Evolutionary conservation across 1,140 invertebrate genomes (phyloP).

Genomic region (Pseudoatta argentina): DNA sequence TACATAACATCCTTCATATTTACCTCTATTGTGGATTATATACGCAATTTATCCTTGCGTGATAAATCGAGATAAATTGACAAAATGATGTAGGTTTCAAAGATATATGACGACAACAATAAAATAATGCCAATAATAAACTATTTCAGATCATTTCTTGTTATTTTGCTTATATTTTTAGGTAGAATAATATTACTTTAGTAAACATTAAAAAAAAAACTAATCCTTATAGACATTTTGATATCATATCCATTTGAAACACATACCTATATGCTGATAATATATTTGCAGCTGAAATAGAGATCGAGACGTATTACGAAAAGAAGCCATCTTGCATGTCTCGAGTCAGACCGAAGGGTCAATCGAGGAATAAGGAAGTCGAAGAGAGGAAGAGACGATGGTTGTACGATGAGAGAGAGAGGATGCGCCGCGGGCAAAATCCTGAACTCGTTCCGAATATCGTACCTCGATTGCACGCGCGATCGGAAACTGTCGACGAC

Average conservation of each 20-base stretch:
- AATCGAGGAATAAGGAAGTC: background rate
- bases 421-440: slow-evolving; percentile 60
- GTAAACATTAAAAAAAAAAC: background rate
- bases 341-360: background rate
- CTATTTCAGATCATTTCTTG: background rate
- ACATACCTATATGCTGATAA: background rate
- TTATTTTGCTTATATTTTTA: background rate
- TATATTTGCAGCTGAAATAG: slow-evolving; percentile 30
- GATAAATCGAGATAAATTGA: slow-evolving; percentile 39
- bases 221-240: background rate
- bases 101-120: background rate
- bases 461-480: slow-evolving; percentile 65
- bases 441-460: slow-evolving; percentile 72
- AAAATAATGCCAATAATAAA: too few relatives aligned
- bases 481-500: slow-evolving; percentile 75
- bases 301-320: background rate
- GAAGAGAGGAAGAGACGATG: background rate
- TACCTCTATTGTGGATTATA: slow-evolving; percentile 28
- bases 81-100: background rate
- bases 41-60: slow-evolving; percentile 7
- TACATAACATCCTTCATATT: slow-evolving; percentile 26
- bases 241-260: background rate
- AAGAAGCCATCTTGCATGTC: slow-evolving; percentile 26
- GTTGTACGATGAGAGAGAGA: background rate
- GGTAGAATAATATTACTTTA: background rate